A percentile compares a stretch with the other conserved stretches of the same genome.
phyloP scores from a whole-genome alignment of 2,797 vertebrate species.

The Myotis daubentonii region DNA sequence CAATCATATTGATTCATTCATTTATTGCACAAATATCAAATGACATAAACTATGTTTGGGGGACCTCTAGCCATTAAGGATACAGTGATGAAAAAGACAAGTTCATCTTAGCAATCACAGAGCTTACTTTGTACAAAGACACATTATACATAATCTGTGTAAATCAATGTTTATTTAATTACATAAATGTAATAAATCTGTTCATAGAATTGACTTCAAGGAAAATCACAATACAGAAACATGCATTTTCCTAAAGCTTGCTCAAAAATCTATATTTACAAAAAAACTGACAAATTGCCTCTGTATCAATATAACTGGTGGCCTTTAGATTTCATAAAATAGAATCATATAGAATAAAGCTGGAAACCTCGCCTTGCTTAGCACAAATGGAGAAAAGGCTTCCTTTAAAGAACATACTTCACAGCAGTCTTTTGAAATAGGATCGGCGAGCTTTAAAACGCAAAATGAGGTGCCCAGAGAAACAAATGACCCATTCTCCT shows the following conservation, averaged over 20 bases:
- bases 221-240: conserved; percentile 38
- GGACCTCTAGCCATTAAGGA: neutral
- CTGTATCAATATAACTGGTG: conserved; percentile 40
- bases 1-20: neutral
- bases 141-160: neutral
- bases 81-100: neutral
- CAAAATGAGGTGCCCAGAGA: conserved; percentile 65
- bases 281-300: conserved; percentile 38
- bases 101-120: neutral
- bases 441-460: conserved; percentile 58
- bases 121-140: neutral
- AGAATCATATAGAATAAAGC: conserved; percentile 9
- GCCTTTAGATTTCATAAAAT: conserved; percentile 45
- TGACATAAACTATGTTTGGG: neutral
- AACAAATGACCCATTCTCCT: conserved; percentile 63
- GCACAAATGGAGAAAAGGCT: conserved; percentile 51
- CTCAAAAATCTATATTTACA: conserved; percentile 42
- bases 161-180: conserved; percentile 39
- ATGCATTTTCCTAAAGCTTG: conserved; percentile 13
- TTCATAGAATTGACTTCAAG: conserved; percentile 2
- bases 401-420: conserved; percentile 64
- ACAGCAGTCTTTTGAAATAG: conserved; percentile 70
- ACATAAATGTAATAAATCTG: neutral
- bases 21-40: conserved; percentile 22
- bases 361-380: neutral